Evolutionary conservation across 2,797 vertebrate genomes (phyloP), one percentile per base, ranked within the genome.

Genomic region (Cephalopachus bancanus): DNA sequence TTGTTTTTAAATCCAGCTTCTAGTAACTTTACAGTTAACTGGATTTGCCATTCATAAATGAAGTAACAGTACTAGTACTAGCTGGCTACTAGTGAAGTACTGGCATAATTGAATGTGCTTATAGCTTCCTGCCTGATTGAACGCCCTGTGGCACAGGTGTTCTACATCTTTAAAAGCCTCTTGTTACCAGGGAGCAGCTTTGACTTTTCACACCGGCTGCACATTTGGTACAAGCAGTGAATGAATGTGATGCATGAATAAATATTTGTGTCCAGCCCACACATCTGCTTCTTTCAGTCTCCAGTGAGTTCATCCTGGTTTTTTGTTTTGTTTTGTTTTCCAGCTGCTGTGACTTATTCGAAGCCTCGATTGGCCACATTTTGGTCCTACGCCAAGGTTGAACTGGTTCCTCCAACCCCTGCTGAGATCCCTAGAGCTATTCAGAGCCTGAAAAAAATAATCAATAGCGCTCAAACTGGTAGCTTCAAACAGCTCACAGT

Each of bases 301-400:
- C 97, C 89, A 59, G 89, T 93, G 93, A 97, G 88, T 97, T 97
- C 91, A 96, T 93, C 88, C 93, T 95, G 57, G 71, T 91, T 78
- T 83, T 59, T 22, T 97, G 92, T 97, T 96, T 97, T 97, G 97
- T 96, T 97, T 97, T 98, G 92, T 97, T 96, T 97, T 85, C 71
- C 94, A 99, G 99, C 99, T 97, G 99, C 99, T 97, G 99, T 99
- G 95, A 98, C 98, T 55, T 99, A 99, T 97, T 99, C 99, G 30
- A 99, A 98, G 98, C 99, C 99, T 80, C 99, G 99, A 44, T 95
- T 99, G 94, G 98, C 99, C 53, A 99, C 99, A 33, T 99, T 99
- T 98, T 99, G 99, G 99, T 95, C 99, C 93, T 99, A 99, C 75
- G 99, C 99, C 59, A 99, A 98, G 49, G 99, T 99, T 65, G 99